Base-by-base conservation (phyloP, 2,888 invertebrate species). In the Dilophus febrilis region DNA sequence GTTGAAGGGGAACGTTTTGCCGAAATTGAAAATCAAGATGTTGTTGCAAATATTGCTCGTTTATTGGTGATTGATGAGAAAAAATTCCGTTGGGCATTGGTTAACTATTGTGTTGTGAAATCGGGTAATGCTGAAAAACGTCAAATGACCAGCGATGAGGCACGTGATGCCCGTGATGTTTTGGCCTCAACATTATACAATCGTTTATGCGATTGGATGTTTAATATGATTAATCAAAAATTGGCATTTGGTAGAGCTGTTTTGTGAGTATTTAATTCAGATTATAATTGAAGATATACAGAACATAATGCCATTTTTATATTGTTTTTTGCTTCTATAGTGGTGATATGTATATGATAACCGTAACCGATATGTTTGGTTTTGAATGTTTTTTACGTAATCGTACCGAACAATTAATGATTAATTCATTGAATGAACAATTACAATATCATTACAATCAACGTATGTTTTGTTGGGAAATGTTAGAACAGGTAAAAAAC, bases 391-490 rank as follows among this genome's bases (percentile, higher is more conserved):
- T 82, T 57, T 74, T 77, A 49, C 71, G 76, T 50, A 94, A 94
- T 61, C 74, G 79, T 11, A 66, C 91, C 45, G 86, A 91, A 50
- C 91, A 92, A 57, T 66, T 94, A 8, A 76, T 88, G 48, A 79
- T 90, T 3, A 94, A 94, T 55, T 79, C 82, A 2, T 70, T 85
- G 42, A 94, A 92, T 55, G 92, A 94, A 57, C 90, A 92, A 61
- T 72, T 94, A 56, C 91, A 92, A 55, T 92, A 87, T 56, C 77
- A 87, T 50, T 94, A 88, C 59, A 84, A 90, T 52, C 92, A 94
- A 60, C 73, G 84, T 53, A 72, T 87, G 45, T 94, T 92, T 59
- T 78, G 79, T 6, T 90, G 86, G 81, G 92, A 92, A 69, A 79
- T 85, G 77, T 75, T 74, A 48, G 71, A 71, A 54, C 57, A 65